A percentile compares a stretch with the other conserved stretches of the same genome.
These are phyloP conservation scores for Cheilosia impressa DNA, from an alignment of 2,888 invertebrate genomes.

Conservation along the genomic window DNA sequence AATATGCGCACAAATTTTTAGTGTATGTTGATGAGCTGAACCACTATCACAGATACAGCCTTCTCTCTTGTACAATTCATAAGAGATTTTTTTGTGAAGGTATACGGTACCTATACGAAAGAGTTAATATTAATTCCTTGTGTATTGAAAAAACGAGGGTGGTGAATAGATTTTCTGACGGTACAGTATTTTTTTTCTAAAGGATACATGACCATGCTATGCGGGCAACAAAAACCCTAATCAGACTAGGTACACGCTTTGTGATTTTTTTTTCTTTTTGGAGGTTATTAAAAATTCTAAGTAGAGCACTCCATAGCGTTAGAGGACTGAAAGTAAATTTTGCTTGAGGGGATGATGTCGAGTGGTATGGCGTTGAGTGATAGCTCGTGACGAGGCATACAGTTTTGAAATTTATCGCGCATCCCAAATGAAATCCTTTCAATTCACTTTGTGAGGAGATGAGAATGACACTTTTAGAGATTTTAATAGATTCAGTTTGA, in stretches of 20 bases:
- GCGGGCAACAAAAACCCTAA: constrained; percentile 60
- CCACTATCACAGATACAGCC: constrained; percentile 6
- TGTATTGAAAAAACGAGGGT: constrained; percentile 74
- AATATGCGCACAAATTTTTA: constrained; percentile 79
- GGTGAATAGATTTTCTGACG: constrained; percentile 59
- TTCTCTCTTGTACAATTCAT: constrained; percentile 26
- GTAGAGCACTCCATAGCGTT: constrained; percentile 60
- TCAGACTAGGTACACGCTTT: constrained; percentile 53
- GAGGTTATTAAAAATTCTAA: constrained; percentile 65
- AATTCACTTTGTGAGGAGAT: constrained; percentile 25
- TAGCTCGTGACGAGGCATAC: constrained; percentile 68
- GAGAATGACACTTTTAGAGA: constrained; percentile 42
- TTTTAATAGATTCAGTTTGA: constrained; percentile 27
- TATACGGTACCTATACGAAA: constrained; percentile 41
- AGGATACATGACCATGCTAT: constrained; percentile 42
- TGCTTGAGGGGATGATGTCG: constrained; percentile 4
- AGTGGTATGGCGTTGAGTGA: constrained; percentile 57
- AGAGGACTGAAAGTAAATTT: constrained; percentile 29
- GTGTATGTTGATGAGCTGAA: constrained; percentile 53
- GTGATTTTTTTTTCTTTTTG: constrained; percentile 35
- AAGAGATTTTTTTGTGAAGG: constrained; percentile 62
- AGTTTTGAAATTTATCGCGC: constrained; percentile 44
- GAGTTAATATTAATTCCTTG: constrained; percentile 60
- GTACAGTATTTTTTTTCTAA: constrained; percentile 23
- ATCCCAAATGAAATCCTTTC: constrained; percentile 48